Conservation (phyloP, 2,888 invertebrate species). For the Anodontia alba region DNA sequence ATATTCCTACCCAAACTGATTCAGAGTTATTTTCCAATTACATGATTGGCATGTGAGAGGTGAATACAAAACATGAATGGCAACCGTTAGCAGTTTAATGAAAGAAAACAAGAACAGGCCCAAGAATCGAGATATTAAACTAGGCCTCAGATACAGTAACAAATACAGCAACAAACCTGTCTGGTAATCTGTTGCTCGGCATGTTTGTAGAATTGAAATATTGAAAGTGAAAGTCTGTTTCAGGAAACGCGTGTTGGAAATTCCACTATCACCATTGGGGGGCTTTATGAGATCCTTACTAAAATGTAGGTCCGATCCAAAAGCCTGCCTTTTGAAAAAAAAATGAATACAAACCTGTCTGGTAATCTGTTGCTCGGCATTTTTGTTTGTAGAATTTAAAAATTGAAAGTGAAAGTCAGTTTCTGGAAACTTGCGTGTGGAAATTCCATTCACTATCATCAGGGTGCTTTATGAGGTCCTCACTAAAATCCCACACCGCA, state of each 20-base stretch:
- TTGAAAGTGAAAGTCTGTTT: background rate
- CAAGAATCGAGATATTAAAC: too few species aligned
- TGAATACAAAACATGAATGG: too few species aligned
- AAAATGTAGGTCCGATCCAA: too few species aligned
- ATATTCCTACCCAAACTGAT: too few species aligned
- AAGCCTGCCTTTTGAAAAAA: too few species aligned
- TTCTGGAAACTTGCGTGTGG: background rate
- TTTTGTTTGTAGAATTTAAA: background rate
- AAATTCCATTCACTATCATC: background rate
- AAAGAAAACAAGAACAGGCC: too few species aligned
- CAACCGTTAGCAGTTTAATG: too few species aligned
- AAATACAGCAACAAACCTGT: background rate
- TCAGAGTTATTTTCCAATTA: too few species aligned
- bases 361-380: slow-evolving; percentile 1
- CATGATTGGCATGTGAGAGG: too few species aligned
- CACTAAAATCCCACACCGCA: too few species aligned
- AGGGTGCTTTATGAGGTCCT: background rate
- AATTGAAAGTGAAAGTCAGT: background rate
- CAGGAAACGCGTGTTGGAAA: background rate
- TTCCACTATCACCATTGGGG: background rate
- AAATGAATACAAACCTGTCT: background rate
- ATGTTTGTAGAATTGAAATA: background rate
- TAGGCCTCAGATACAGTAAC: too few species aligned
- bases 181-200: background rate
- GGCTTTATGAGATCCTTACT: background rate